Evolutionary conservation across 2,797 vertebrate species (phyloP).

Genomic region (Sebastes kiyomatsui): DNA sequence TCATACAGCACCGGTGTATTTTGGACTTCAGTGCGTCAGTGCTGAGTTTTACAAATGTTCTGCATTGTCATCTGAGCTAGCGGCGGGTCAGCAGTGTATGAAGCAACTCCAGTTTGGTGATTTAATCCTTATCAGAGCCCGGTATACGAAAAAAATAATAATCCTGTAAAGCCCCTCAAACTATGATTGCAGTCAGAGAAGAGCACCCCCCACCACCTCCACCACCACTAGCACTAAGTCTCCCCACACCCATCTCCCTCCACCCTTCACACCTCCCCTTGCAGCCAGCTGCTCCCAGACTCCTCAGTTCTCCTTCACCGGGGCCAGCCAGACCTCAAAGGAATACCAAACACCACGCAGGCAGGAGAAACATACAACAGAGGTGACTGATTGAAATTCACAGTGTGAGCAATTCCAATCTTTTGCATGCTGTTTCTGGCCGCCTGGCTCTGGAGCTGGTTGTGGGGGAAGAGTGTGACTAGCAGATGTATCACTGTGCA

Average conservation of each 20-base stretch:
- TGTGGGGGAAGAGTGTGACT: constrained; percentile 54
- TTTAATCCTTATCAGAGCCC: constrained; percentile 18
- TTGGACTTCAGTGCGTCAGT: neutral
- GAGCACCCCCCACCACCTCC: neutral
- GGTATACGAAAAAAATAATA: neutral
- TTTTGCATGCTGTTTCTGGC: constrained; percentile 58
- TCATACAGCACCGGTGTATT: neutral
- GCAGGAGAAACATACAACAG: constrained; percentile 41
- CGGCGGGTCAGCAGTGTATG: constrained; percentile 2
- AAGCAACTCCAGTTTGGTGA: constrained; percentile 9
- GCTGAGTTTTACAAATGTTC: constrained; percentile 17
- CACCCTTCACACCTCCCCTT: constrained; percentile 40
- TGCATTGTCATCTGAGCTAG: constrained; percentile 17
- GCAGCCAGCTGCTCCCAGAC: constrained; percentile 45
- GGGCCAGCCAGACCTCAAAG: constrained; percentile 32
- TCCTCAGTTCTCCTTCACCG: constrained; percentile 20
- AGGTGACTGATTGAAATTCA: constrained; percentile 70
- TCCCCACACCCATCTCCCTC: neutral
- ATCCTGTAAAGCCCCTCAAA: constrained; percentile 14
- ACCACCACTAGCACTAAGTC: neutral
- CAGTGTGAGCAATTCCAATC: constrained; percentile 63
- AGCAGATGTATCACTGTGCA: constrained; percentile 56
- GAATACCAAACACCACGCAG: constrained; percentile 39
- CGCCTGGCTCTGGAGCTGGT: constrained; percentile 30
- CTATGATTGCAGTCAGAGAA: constrained; percentile 28